Evolutionary conservation across 2,888 invertebrate species (phyloP).

Genomic region (Suillia variegata): DNA sequence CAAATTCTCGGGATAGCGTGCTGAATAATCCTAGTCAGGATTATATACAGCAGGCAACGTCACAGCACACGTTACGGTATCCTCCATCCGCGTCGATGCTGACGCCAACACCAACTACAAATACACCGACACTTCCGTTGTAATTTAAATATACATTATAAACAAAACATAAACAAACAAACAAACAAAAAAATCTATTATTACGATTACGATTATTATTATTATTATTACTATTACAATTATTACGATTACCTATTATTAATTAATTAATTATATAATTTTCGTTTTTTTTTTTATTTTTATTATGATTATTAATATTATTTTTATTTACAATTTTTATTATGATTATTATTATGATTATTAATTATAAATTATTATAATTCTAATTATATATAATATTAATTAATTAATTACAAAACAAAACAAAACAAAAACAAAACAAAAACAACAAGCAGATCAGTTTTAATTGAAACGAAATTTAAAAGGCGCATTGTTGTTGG

Average conservation of each 20-base stretch:
- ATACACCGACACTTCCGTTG: slow-evolving; percentile 64
- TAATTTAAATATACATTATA: slow-evolving; percentile 51
- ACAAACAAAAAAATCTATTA: slow-evolving; percentile 31
- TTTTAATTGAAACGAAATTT: background rate
- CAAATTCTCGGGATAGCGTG: slow-evolving; percentile 67
- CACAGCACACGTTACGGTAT: slow-evolving; percentile 63
- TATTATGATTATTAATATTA: slow-evolving; percentile 55
- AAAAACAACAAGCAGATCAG: no score
- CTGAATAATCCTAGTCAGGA: slow-evolving; percentile 65
- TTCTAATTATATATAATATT: slow-evolving; percentile 53
- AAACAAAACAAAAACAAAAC: slow-evolving; percentile 22
- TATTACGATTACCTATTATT: slow-evolving; percentile 48
- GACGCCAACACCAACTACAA: slow-evolving; percentile 64
- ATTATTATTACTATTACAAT: no score
- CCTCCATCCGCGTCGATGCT: slow-evolving; percentile 63
- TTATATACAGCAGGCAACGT: slow-evolving; percentile 63
- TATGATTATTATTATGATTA: no score
- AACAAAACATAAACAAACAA: no score
- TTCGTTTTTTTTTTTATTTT: slow-evolving; percentile 42
- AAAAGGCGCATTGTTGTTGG: no score
- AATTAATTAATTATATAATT: slow-evolving; percentile 43
- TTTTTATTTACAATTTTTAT: slow-evolving; percentile 56
- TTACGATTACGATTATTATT: slow-evolving; percentile 16
- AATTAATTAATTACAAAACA: no score
- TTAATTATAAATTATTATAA: slow-evolving; percentile 55